Base-by-base conservation (phyloP, 2,888 invertebrate species). In the Plebejus argus region DNA sequence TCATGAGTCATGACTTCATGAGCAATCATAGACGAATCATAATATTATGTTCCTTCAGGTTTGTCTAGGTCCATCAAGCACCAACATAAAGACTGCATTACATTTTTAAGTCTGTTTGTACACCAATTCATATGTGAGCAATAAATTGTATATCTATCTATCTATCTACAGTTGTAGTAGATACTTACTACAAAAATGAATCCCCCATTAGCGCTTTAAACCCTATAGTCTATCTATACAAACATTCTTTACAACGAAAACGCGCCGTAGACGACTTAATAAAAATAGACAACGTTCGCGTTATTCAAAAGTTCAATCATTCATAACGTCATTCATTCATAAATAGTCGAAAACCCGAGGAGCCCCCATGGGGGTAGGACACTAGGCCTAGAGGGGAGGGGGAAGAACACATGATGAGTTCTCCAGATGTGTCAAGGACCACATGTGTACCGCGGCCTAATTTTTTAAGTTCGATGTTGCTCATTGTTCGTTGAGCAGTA, bases 291-390 rank as follows among this genome's bases (percentile, higher is more conserved):
- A 28, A 66, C 28, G 66, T n/a, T n/a, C n/a, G n/a, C n/a, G n/a
- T 66, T 18, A 66, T 66, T 72, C 15, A 23, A 72, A 49, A 45
- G 4, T 8, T 15, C 58, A 70, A 79, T 85, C 90, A 90, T 90
- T 89, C 89, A 89, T 86, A 83, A 70, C 18, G 61, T 39, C 58
- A 74, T 74, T 53, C 49, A 74, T 74, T 74, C 74, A 74, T 74
- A 74, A 74, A 74, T 53, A 78, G 70, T 39, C 74, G 76, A 58
- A 66, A 76, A 35, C 76, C 72, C 20, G 28, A 56, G 53, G 56
- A 45, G 45, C 74, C 74, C 23, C 6, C n/a, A 1, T 10, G 71
- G n/a, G 39, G n/a, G n/a, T 10, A 18, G 45, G 45, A 20, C 45
- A 71, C 20, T 12, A 5, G 61, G 10, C 45, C 45, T 45, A 45